Conservation (phyloP, 2,888 invertebrate genomes). For the Portevinia maculata region DNA sequence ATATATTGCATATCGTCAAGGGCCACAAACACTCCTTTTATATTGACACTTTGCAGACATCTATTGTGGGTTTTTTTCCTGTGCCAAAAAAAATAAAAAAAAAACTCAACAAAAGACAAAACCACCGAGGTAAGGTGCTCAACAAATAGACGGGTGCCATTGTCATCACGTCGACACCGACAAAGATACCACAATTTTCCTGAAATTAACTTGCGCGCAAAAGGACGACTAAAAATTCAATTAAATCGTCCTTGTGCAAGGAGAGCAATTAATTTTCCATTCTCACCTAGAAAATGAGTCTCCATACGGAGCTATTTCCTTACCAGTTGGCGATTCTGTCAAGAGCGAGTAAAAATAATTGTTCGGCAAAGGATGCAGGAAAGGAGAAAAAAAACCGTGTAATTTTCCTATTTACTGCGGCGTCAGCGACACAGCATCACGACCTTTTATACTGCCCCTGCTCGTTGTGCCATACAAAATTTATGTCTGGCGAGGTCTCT, state of each 20-base stretch:
- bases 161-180: slow-evolving; percentile 23
- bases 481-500: slow-evolving; percentile 22
- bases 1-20: background rate
- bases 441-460: background rate
- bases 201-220: slow-evolving; percentile 25
- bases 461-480: background rate
- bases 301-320: slow-evolving; percentile 9
- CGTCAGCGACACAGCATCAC: slow-evolving; percentile 2
- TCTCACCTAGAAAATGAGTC: slow-evolving; percentile 41
- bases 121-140: background rate
- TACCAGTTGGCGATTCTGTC: slow-evolving; percentile 49
- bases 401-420: slow-evolving; percentile 20
- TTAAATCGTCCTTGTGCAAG: slow-evolving; percentile 39
- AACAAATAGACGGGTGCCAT: slow-evolving; percentile 12
- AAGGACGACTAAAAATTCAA: slow-evolving; percentile 55
- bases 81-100: background rate
- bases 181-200: slow-evolving; percentile 14
- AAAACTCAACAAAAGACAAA: slow-evolving; percentile 6
- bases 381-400: slow-evolving; percentile 2
- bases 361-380: slow-evolving; percentile 33
- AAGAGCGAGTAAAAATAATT: slow-evolving; percentile 51
- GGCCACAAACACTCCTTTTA: background rate
- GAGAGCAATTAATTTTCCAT: slow-evolving; percentile 54
- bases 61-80: background rate
- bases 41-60: slow-evolving; percentile 29